phyloP scores from a whole-genome alignment of 2,888 invertebrate species.

The Syrphus vitripennis region DNA sequence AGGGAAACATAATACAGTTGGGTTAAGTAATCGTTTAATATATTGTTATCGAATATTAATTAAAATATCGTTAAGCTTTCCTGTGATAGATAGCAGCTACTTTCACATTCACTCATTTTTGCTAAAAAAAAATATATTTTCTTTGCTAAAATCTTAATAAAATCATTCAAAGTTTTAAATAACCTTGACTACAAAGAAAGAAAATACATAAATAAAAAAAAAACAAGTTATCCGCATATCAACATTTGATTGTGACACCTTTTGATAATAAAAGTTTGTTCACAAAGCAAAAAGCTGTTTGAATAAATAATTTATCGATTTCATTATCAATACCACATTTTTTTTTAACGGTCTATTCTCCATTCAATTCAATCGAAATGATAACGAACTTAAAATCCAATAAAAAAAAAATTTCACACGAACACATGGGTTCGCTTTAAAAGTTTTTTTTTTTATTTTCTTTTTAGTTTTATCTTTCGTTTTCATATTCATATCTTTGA shows the following conservation, averaged over 20 bases:
- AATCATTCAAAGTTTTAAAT: neutral
- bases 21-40: too few species aligned
- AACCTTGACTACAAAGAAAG: neutral
- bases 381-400: neutral
- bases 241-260: slow-evolving; percentile 6
- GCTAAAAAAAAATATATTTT: neutral
- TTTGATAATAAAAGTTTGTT: neutral
- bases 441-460: neutral
- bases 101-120: neutral
- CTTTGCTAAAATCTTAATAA: neutral
- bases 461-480: too few species aligned
- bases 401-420: neutral
- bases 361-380: neutral
- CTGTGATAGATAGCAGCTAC: neutral
- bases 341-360: neutral
- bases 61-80: too few species aligned
- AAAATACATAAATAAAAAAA: neutral
- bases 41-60: too few species aligned
- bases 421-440: neutral
- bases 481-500: neutral
- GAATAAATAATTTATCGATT: neutral
- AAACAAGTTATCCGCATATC: slow-evolving; percentile 3
- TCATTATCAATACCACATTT: slow-evolving; percentile 1
- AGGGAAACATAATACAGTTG: too few species aligned
- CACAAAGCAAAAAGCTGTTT: neutral